Conservation (phyloP, 2,797 vertebrate species). For the Megalops cyprinoides region DNA sequence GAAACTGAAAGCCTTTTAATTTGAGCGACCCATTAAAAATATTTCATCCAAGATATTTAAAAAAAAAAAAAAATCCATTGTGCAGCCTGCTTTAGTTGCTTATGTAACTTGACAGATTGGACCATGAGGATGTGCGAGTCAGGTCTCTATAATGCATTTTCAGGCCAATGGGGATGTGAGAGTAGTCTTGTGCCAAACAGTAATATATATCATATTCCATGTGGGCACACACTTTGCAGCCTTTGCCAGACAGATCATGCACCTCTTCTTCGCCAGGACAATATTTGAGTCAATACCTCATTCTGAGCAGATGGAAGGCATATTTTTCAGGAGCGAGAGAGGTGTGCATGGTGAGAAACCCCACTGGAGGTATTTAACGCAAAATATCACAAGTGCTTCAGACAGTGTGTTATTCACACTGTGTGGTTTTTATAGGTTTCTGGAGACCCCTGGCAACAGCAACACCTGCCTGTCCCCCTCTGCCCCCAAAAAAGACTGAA, state of each 20-base stretch:
- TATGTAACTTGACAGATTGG: conserved; percentile 32
- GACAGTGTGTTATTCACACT: conserved; percentile 22
- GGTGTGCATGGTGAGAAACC: background rate
- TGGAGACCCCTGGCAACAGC: conserved; percentile 11
- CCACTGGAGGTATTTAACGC: conserved; percentile 1
- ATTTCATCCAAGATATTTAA: conserved; percentile 36
- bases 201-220: conserved; percentile 28
- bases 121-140: background rate
- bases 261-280: background rate
- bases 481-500: background rate
- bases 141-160: background rate
- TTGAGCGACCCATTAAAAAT: background rate
- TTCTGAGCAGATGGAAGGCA: conserved; percentile 8
- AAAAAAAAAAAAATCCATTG: conserved; percentile 40
- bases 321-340: background rate
- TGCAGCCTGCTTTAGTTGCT: conserved; percentile 24
- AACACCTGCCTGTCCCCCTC: too few relatives aligned
- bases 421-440: conserved; percentile 6
- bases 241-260: background rate
- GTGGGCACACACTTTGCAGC: conserved; percentile 16
- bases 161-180: background rate
- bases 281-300: background rate
- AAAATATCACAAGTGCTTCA: conserved; percentile 18
- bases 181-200: conserved; percentile 17
- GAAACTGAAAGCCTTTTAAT: conserved; percentile 25